Evolutionary conservation across 2,888 invertebrate species (phyloP).

Genomic region (Chrysolina americana): DNA sequence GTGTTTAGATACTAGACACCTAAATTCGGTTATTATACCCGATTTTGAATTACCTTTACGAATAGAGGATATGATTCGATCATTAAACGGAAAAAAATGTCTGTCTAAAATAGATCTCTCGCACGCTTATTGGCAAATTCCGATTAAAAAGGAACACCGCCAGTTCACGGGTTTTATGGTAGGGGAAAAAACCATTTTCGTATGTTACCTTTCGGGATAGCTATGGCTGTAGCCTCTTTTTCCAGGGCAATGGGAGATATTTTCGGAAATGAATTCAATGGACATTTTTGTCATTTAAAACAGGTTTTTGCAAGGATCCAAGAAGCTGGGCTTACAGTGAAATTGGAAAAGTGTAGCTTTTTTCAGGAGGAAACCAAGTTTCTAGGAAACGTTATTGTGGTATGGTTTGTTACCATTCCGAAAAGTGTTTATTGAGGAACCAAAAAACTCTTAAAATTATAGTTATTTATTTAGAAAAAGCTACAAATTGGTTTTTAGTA

Average conservation of each 20-base stretch:
- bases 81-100: neutral
- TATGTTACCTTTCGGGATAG: neutral
- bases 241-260: neutral
- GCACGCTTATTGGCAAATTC: neutral
- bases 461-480: too few species aligned
- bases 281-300: neutral
- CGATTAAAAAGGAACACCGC: neutral
- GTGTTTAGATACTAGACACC: neutral
- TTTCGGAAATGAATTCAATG: neutral
- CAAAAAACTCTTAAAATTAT: too few species aligned
- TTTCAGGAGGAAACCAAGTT: conserved; percentile 12
- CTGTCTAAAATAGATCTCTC: neutral
- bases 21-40: neutral
- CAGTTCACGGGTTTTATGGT: neutral
- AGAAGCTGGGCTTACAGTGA: conserved; percentile 3
- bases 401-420: too few species aligned
- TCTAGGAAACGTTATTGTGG: too few species aligned
- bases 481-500: too few species aligned
- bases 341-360: neutral
- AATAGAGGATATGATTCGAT: neutral
- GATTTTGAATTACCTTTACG: neutral
- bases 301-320: neutral
- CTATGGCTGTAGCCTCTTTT: neutral
- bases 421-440: too few species aligned
- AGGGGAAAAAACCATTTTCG: conserved; percentile 7